phyloP scores from a whole-genome alignment of 2,113 vertebrate genomes.

The Rhadina sibilatrix region DNA sequence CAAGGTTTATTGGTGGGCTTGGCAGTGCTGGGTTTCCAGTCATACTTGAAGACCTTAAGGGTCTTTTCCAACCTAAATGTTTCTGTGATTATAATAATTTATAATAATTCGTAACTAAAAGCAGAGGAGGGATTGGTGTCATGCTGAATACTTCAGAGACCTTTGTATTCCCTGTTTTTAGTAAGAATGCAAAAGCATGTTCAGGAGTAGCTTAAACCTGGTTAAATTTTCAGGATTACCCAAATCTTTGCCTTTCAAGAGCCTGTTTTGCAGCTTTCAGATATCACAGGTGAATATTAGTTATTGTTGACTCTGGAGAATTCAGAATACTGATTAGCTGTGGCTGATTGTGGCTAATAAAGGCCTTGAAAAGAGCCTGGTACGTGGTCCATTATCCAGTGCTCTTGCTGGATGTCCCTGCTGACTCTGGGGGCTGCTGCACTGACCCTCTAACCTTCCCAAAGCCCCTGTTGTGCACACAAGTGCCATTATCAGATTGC shows the following conservation, averaged over 20 bases:
- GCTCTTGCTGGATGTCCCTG: neutral
- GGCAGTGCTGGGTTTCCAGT: neutral
- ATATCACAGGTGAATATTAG: neutral
- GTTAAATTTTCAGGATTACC: neutral
- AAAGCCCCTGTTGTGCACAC: neutral
- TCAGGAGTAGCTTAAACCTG: neutral
- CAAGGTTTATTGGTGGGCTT: neutral
- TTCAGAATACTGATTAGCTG: neutral
- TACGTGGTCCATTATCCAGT: fast-evolving
- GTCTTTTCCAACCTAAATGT: neutral
- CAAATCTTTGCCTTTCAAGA: neutral
- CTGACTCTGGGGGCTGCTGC: neutral
- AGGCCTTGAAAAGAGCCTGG: neutral
- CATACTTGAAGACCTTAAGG: neutral
- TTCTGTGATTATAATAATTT: neutral
- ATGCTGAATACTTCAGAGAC: neutral
- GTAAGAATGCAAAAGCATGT: neutral
- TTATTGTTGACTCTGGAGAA: neutral
- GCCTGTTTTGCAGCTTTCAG: neutral
- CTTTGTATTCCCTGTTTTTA: neutral
- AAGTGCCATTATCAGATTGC: neutral
- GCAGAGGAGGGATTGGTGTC: neutral
- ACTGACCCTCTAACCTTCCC: neutral
- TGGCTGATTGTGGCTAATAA: neutral
- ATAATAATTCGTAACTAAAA: neutral